Evolutionary conservation across 2,113 vertebrate species (phyloP), one percentile per base, ranked within the genome.

Genomic region (Tringa solitaria): DNA sequence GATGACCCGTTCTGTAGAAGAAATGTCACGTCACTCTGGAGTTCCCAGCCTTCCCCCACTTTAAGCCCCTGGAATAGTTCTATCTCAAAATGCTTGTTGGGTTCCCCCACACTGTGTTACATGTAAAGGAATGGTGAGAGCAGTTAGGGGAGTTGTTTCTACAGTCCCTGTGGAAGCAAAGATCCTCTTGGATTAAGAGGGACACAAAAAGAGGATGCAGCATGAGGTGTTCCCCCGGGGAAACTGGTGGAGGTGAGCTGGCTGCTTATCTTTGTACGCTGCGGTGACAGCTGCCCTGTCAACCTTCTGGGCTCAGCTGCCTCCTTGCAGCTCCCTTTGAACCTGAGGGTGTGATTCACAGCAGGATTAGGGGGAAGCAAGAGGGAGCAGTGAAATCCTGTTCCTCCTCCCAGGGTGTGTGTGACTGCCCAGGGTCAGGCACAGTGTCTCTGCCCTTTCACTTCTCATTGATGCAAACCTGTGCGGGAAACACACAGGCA

Each of bases 241-340:
- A 26, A 63, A 5, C 32, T 17, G 28, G 14, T 28, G 20, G 65
- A 72, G 70, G 9, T 30, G 39, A 77, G 27, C 39, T 51, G 32
- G 32, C 18, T n/a, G 24, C 43, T 51, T n/a, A 5, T 73, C 53
- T 65, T 59, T 14, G 30, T 30, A 18, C 54, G 5, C 21, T 0
- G 2, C 3, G 0, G 15, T 32, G 21, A 17, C 27, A 43, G 33
- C 57, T 8, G 14, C 46, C 0, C 0, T 18, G 2, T 39, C 46
- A 23, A 1, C 23, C 14, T 46, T 48, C 32, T 43, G n/a, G 24
- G n/a, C 39, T 84, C 32, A n/a, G 27, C 63, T 54, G 53, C 53
- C 53, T 54, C 53, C 53, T 17, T 54, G 20, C 64, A 65, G 59
- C 33, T 63, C n/a, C 20, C 15, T 27, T 46, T 18, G 30, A 76